These are phyloP conservation scores for Malurus elegans DNA, from an alignment of 2,113 vertebrate species.

Conservation along the genomic window DNA sequence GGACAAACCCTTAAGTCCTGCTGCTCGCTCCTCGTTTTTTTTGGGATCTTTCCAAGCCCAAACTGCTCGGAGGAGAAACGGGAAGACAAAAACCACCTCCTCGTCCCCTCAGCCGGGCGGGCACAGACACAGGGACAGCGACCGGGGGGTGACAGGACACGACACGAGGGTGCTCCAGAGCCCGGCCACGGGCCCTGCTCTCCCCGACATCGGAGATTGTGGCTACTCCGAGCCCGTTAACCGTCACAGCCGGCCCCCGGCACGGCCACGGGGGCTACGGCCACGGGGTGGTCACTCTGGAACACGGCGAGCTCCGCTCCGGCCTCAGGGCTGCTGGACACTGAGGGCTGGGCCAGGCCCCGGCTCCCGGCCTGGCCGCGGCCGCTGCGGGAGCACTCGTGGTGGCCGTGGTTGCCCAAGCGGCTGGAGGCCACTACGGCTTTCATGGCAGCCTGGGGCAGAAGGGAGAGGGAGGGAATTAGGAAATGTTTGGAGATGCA, in stretches of 20 bases:
- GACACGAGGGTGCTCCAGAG: background rate
- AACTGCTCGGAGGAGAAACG: background rate
- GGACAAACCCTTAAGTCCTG: background rate
- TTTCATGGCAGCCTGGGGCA: constrained; percentile 85
- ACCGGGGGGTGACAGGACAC: background rate
- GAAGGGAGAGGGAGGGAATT: background rate
- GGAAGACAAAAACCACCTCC: background rate
- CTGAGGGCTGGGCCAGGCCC: background rate
- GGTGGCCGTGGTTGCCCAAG: constrained; percentile 67
- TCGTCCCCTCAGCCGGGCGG: background rate
- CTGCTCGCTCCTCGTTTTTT: background rate
- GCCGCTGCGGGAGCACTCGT: constrained; percentile 77
- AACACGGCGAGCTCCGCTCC: background rate
- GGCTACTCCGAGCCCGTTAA: background rate
- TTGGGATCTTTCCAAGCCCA: background rate
- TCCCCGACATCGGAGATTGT: background rate
- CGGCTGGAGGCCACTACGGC: constrained; percentile 84
- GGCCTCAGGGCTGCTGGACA: accelerated
- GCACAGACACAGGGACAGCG: background rate
- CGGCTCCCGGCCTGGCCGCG: background rate
- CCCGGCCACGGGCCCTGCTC: accelerated
- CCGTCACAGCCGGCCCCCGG: background rate
- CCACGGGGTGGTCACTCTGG: background rate
- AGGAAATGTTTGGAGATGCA: background rate
- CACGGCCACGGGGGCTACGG: background rate